phyloP scores from a whole-genome alignment of 2,888 invertebrate species.

The Aphidius colemani region DNA sequence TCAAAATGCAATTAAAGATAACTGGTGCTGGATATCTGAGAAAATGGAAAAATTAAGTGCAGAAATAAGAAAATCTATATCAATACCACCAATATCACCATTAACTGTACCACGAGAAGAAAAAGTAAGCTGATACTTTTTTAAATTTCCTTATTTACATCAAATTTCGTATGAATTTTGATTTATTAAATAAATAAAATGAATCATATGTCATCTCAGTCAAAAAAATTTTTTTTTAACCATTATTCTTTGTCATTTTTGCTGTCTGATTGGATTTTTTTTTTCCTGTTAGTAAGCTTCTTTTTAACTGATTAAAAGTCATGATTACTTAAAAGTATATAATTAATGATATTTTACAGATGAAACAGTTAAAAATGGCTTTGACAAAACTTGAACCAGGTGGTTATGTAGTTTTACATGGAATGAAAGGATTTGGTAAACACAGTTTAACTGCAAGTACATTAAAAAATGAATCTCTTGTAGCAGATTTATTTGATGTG shows the following conservation, averaged over 20 bases:
- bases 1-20: constrained; percentile 63
- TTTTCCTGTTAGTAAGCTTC: too few species aligned
- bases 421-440: constrained; percentile 79
- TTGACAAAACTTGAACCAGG: constrained; percentile 62
- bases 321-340: too few species aligned
- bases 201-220: too few species aligned
- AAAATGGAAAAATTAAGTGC: constrained; percentile 54
- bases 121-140: constrained; percentile 42
- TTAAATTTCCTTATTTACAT: neutral
- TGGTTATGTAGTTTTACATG: constrained; percentile 69
- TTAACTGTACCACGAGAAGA: constrained; percentile 48
- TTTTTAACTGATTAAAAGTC: too few species aligned
- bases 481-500: constrained; percentile 64
- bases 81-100: constrained; percentile 50
- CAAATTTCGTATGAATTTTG: too few species aligned
- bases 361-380: constrained; percentile 61
- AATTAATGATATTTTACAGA: constrained; percentile 51
- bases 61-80: constrained; percentile 34
- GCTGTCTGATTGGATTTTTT: too few species aligned
- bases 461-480: constrained; percentile 62
- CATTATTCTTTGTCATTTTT: too few species aligned
- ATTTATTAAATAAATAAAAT: too few species aligned
- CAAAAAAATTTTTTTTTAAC: too few species aligned
- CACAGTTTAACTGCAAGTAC: constrained; percentile 69
- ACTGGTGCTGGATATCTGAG: constrained; percentile 66